These are phyloP conservation scores for Papilio glaucus DNA, from an alignment of 1,140 invertebrate genomes.

Conservation along the genomic window DNA sequence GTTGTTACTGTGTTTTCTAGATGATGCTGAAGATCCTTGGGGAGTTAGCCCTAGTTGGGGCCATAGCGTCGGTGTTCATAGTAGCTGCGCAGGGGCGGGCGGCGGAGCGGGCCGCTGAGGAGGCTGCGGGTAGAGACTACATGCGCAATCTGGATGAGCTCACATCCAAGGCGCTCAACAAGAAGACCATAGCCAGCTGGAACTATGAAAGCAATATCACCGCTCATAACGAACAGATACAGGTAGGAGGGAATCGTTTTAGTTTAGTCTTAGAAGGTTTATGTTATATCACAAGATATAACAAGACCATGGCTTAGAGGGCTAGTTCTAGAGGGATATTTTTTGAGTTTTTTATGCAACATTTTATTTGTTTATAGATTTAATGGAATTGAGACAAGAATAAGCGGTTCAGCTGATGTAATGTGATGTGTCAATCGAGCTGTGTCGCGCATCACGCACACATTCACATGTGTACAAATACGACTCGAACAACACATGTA, in stretches of 20 bases:
- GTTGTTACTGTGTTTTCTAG: slow-evolving; percentile 44
- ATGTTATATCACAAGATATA: background rate
- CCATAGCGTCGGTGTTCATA: slow-evolving; percentile 78
- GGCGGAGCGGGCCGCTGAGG: slow-evolving; percentile 83
- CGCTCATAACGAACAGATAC: slow-evolving; percentile 85
- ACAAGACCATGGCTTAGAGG: no score
- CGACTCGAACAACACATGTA: no score
- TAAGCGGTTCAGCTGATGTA: no score
- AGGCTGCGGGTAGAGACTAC: slow-evolving; percentile 85
- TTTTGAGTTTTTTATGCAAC: no score
- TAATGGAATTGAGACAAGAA: no score
- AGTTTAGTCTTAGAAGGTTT: background rate
- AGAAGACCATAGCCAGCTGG: slow-evolving; percentile 85
- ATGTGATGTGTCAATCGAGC: no score
- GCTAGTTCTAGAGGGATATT: no score
- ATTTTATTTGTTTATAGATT: no score
- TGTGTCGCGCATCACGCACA: no score
- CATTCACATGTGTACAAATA: no score
- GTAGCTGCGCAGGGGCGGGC: slow-evolving; percentile 77
- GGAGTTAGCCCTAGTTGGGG: slow-evolving; percentile 73
- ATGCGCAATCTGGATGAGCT: slow-evolving; percentile 84
- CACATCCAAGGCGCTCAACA: slow-evolving; percentile 83
- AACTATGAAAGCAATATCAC: slow-evolving; percentile 90
- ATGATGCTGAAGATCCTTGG: slow-evolving; percentile 72
- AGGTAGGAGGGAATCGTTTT: slow-evolving; percentile 63